A percentile compares a stretch with the other conserved stretches of the same genome.
Conservation (phyloP, 2,113 vertebrate species). For the Hippocampus abdominalis region DNA sequence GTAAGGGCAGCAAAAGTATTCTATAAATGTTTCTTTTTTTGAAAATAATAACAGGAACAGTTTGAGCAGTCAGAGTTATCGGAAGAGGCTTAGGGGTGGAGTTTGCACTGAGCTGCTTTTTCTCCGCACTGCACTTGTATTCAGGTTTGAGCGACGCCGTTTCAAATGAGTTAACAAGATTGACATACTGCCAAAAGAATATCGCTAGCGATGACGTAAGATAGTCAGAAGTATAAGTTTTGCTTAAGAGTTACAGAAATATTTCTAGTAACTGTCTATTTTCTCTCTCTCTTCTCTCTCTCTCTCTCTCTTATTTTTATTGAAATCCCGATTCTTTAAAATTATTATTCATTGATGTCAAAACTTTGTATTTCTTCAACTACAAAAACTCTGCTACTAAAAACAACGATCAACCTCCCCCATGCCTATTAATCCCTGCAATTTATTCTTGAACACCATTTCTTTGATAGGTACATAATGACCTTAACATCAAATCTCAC, state of each 20-base stretch:
- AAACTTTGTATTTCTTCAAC: too few species aligned
- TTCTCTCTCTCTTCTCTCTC: too few species aligned
- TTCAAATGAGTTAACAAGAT: neutral
- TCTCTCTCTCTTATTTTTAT: too few species aligned
- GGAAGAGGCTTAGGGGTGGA: neutral
- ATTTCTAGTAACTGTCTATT: neutral
- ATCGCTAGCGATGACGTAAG: neutral
- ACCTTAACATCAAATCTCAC: too few species aligned
- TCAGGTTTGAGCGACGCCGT: neutral
- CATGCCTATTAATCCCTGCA: too few species aligned
- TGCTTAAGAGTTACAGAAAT: neutral
- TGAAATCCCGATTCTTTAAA: too few species aligned
- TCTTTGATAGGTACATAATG: too few species aligned
- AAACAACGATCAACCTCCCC: too few species aligned
- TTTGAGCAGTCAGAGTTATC: neutral
- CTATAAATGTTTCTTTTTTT: neutral
- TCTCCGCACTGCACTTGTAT: neutral
- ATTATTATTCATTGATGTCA: too few species aligned
- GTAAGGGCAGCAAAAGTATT: too few species aligned
- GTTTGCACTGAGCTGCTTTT: neutral
- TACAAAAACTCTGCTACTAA: too few species aligned
- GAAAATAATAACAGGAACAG: neutral
- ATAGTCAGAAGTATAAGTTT: neutral
- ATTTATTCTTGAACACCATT: too few species aligned
- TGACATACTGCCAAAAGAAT: neutral